Evolutionary conservation across 2,888 invertebrate genomes (phyloP), one percentile per base, ranked within the genome.

Genomic region (Oligia latruncula): DNA sequence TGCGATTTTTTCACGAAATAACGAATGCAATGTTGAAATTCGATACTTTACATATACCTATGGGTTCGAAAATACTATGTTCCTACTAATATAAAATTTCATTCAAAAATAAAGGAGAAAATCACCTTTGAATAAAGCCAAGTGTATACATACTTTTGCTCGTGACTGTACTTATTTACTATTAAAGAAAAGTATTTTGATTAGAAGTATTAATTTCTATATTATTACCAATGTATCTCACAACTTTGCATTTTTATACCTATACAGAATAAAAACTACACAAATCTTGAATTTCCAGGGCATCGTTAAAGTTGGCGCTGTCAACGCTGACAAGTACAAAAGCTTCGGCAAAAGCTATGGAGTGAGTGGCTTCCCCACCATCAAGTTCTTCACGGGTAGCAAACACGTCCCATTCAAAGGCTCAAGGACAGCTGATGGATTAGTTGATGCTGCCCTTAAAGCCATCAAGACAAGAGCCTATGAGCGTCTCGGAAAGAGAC

Each of bases 341-440:
- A 97, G 98, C 9, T 95, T 99, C 0, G 98, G 98, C 58, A 97
- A 98, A 1, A 98, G 98, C 90, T 99, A 98, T 96, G 98, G 98
- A 66, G 98, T 99, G 60, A 96, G 97, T 88, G 99, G 99, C 73
- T 99, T 99, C 94, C 99, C 99, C 5, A 99, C 99, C 0, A 98
- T 99, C 84, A 99, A 99, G 95, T 98, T 99, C 70, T 99, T 99
- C 94, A 98, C 98, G 0, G 97, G 97, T 0, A 98, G 98, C 93
- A 99, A 99, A 95, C 99, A 99, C 9, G 98, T 97, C 62, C 98
- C 99, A 84, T 99, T 98, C 95, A 98, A 98, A 92, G 99, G 99
- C 0, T 97, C 97, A 72, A 97, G 99, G 91, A 98, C 98, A 11
- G 99, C 99, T 0, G 98, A 98, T 85, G 98, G 97, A 23, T 97